Base-by-base conservation (phyloP, 2,797 vertebrate species). In the Poecilia wingei region DNA sequence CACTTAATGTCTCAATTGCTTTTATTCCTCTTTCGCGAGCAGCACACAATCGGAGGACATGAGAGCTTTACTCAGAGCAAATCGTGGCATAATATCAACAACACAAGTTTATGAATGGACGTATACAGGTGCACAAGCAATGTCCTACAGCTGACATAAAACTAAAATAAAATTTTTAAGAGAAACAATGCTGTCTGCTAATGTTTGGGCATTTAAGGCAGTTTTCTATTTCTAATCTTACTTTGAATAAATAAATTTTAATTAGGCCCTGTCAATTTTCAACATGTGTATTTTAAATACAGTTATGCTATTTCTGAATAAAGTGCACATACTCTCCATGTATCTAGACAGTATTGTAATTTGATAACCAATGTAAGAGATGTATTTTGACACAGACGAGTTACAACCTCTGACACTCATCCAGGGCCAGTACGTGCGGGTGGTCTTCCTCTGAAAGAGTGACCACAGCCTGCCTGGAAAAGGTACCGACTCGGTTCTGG, bases 391-490 rank as follows among this genome's bases (percentile, higher is more conserved):
- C 6, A 70, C 8, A 4, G 31, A 72, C 41, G 1, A 61, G 70
- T 47, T 18, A 91, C 95, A 92, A 99, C 98, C 97, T 98, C 87
- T 99, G 98, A 91, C 98, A 99, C 88, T 99, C 98, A 10, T 99
- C 98, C 87, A 99, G 92, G 59, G 97, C 96, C 51, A 99, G 92
- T 41, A 97, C 97, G 0, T 99, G 98, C 0, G 98, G 98, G 84
- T 99, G 98, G 92, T 99, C 98, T 2, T 99, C 98, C 89, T 99
- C 98, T 0, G 98, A 97, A 95, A 99, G 98, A 4, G 94, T 95
- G 83, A 99, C 96, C 39, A 99, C 97, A 0, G 97, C 96, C 92
- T 98, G 96, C 43, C 96, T 95, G 78, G 92, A 88, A 82, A 98
- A 96, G 0, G 97, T 97, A 13, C 96, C 96, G 0, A 84, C 95